phyloP scores from a whole-genome alignment of 2,797 vertebrate species.

The Thripadectes ignobilis region DNA sequence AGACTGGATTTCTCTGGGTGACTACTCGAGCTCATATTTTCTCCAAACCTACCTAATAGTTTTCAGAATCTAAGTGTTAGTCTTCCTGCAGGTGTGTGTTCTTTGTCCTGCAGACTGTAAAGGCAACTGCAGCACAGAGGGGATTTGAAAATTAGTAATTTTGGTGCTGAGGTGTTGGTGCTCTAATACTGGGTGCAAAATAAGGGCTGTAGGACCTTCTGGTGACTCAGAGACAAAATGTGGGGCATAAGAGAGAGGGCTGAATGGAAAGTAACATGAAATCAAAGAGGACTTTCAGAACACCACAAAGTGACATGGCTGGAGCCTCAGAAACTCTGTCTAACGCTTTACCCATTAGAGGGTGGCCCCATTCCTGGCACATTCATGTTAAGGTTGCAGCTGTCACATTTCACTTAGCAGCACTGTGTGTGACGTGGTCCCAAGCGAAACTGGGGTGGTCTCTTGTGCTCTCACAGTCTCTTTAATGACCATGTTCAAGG shows the following conservation, averaged over 20 bases:
- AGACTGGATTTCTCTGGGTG: not conserved
- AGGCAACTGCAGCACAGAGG: not conserved
- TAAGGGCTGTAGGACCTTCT: not conserved
- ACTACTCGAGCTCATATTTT: not conserved
- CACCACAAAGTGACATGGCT: not conserved
- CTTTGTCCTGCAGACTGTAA: not conserved
- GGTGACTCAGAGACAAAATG: not conserved
- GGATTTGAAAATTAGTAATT: not conserved
- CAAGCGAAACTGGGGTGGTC: accelerated
- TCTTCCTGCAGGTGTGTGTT: not conserved
- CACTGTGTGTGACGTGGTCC: not conserved
- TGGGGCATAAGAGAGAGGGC: not conserved
- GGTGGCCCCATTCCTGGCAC: not conserved
- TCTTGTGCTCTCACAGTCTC: not conserved
- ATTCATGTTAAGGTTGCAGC: not conserved
- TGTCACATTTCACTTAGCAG: not conserved
- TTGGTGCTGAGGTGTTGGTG: not conserved
- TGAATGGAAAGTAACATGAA: not conserved
- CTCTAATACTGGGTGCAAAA: not conserved
- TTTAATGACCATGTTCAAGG: not conserved
- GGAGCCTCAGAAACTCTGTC: not conserved
- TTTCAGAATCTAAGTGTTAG: not conserved
- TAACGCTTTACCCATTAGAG: not conserved
- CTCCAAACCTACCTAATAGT: not conserved
- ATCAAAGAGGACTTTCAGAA: not conserved